Evolutionary conservation across 2,888 invertebrate species (phyloP).

Genomic region (Campaea margaritaria): DNA sequence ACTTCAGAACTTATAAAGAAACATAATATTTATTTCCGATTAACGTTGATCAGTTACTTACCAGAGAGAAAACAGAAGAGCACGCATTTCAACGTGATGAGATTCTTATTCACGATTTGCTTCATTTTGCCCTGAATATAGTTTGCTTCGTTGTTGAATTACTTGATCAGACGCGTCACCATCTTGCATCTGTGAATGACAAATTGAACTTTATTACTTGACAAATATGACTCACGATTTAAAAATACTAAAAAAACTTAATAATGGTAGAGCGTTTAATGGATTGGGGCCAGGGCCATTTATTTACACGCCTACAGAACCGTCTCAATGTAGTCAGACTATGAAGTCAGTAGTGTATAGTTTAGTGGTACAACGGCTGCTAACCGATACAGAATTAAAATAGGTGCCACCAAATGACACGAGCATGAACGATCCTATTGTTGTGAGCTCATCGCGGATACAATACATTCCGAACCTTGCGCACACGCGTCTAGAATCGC

Average conservation of each 20-base stretch:
- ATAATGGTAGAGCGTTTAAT: slow-evolving; percentile 42
- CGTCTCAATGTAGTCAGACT: slow-evolving; percentile 37
- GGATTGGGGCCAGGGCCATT: slow-evolving; percentile 70
- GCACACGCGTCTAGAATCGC: neutral
- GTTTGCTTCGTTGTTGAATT: slow-evolving; percentile 28
- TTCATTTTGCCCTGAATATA: slow-evolving; percentile 60
- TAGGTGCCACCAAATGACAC: slow-evolving; percentile 41
- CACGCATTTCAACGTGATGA: slow-evolving; percentile 91
- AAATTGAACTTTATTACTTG: slow-evolving; percentile 24
- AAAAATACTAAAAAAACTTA: slow-evolving; percentile 29
- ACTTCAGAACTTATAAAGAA: slow-evolving; percentile 5
- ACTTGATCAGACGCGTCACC: slow-evolving; percentile 31
- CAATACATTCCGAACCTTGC: slow-evolving; percentile 3
- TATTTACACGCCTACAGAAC: slow-evolving; percentile 65
- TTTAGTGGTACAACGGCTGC: slow-evolving; percentile 49
- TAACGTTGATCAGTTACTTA: slow-evolving; percentile 65
- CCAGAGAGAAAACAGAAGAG: slow-evolving; percentile 93
- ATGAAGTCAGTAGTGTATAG: slow-evolving; percentile 18
- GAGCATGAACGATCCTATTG: slow-evolving; percentile 34
- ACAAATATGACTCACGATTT: slow-evolving; percentile 26
- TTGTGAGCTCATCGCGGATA: slow-evolving; percentile 40
- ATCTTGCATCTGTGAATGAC: slow-evolving; percentile 39
- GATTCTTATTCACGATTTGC: slow-evolving; percentile 87
- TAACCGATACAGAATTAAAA: slow-evolving; percentile 48
- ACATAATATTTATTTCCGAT: neutral